Conservation (phyloP, 2,888 invertebrate species). For the Linnaemya tessellans region DNA sequence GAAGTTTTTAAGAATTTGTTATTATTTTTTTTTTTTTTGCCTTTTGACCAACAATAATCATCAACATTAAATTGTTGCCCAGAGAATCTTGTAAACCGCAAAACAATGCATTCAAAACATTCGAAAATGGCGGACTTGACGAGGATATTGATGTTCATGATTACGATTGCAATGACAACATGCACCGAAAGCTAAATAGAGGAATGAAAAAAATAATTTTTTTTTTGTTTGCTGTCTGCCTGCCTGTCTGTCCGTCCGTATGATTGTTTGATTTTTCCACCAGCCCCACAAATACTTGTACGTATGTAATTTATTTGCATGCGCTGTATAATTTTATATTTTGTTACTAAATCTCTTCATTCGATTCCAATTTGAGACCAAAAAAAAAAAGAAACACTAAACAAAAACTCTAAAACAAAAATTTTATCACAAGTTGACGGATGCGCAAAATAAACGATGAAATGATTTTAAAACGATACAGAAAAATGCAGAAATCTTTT, state of each 20-base stretch:
- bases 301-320: slow-evolving; percentile 71
- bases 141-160: slow-evolving; percentile 66
- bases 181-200: slow-evolving; percentile 30
- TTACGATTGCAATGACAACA: slow-evolving; percentile 57
- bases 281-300: slow-evolving; percentile 30
- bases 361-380: slow-evolving; percentile 82
- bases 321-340: slow-evolving; percentile 81
- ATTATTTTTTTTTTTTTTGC: background rate
- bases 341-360: slow-evolving; percentile 83
- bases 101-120: slow-evolving; percentile 68
- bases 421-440: slow-evolving; percentile 75
- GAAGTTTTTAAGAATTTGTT: background rate
- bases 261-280: slow-evolving; percentile 16
- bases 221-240: background rate
- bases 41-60: slow-evolving; percentile 56
- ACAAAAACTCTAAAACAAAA: slow-evolving; percentile 25
- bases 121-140: slow-evolving; percentile 68
- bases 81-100: slow-evolving; percentile 69
- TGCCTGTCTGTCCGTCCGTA: background rate
- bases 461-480: slow-evolving; percentile 78
- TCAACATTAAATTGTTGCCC: slow-evolving; percentile 51
- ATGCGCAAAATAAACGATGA: slow-evolving; percentile 75
- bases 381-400: slow-evolving; percentile 76
- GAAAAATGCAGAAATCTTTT: slow-evolving; percentile 76
- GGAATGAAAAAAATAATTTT: background rate